phyloP scores from a whole-genome alignment of 2,113 vertebrate genomes.

The Hippocampus comes region DNA sequence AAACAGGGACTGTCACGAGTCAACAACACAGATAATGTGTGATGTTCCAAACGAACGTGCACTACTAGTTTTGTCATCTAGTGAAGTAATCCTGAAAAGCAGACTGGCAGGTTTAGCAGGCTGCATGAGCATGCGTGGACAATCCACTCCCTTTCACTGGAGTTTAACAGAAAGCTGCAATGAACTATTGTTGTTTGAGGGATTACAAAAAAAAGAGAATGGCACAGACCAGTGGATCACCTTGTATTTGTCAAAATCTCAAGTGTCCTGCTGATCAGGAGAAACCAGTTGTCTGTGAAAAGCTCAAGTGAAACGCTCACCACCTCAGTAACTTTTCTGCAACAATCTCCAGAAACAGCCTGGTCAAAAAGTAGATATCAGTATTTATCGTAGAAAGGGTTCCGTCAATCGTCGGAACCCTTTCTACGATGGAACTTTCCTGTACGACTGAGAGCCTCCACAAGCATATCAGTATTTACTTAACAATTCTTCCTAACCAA shows the following conservation, averaged over 20 bases:
- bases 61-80: background rate
- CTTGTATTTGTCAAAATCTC: slow-evolving; percentile 6
- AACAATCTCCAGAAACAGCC: background rate
- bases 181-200: slow-evolving; percentile 2
- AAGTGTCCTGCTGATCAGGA: background rate
- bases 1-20: background rate
- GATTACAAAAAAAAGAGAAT: background rate
- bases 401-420: too few species aligned
- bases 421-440: too few species aligned
- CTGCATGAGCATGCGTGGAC: background rate
- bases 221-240: background rate
- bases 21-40: background rate
- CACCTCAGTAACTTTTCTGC: background rate
- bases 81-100: background rate
- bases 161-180: slow-evolving; percentile 12
- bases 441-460: too few species aligned
- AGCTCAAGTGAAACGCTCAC: background rate
- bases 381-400: too few species aligned
- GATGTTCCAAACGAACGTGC: slow-evolving; percentile 4
- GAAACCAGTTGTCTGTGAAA: background rate
- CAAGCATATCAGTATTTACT: too few species aligned
- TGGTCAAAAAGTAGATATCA: too few species aligned
- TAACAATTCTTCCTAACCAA: too few species aligned
- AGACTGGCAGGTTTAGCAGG: slow-evolving; percentile 9
- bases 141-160: slow-evolving; percentile 5